Percentiles rank a stretch among this genome's conserved stretches.
phyloP scores from a whole-genome alignment of 2,888 invertebrate species.

The Yponomeuta malinellus region DNA sequence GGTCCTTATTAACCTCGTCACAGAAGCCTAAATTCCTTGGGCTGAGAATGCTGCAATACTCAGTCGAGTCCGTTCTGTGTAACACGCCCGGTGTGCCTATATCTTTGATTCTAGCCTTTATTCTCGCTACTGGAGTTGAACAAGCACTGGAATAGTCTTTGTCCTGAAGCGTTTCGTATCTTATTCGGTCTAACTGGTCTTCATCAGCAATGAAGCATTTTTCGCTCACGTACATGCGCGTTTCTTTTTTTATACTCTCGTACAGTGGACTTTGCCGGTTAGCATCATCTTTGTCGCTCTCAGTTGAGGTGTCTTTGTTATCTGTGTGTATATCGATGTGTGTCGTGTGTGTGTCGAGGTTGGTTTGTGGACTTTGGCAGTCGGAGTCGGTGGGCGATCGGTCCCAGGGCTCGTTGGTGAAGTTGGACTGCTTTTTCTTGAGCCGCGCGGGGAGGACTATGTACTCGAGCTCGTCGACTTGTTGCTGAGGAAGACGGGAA shows the following conservation, averaged over 20 bases:
- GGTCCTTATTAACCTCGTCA: conserved; percentile 39
- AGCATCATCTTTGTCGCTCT: conserved; percentile 44
- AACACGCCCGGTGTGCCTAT: conserved; percentile 51
- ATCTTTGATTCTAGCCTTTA: conserved; percentile 50
- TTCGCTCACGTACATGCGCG: conserved; percentile 27
- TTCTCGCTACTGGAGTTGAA: conserved; percentile 58
- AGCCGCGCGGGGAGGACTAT: conserved; percentile 56
- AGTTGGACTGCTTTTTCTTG: conserved; percentile 41
- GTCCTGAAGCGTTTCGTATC: conserved; percentile 42
- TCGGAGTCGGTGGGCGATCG: conserved; percentile 58
- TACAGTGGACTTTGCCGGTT: conserved; percentile 47
- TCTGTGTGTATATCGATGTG: conserved; percentile 42
- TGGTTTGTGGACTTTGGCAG: conserved; percentile 39
- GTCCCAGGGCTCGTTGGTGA: conserved; percentile 51
- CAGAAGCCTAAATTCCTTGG: conserved; percentile 48
- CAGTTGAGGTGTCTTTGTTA: conserved; percentile 37
- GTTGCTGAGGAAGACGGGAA: conserved; percentile 33
- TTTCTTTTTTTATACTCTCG: conserved; percentile 39
- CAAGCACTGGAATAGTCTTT: conserved; percentile 56
- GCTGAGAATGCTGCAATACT: conserved; percentile 67
- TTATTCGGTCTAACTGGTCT: conserved; percentile 34
- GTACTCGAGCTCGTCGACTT: conserved; percentile 56
- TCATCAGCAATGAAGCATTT: conserved; percentile 43
- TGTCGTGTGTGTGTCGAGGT: conserved; percentile 45
- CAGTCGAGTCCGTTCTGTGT: conserved; percentile 66